Conservation (phyloP, 2,797 vertebrate species). For the Notamacropus eugenii region DNA sequence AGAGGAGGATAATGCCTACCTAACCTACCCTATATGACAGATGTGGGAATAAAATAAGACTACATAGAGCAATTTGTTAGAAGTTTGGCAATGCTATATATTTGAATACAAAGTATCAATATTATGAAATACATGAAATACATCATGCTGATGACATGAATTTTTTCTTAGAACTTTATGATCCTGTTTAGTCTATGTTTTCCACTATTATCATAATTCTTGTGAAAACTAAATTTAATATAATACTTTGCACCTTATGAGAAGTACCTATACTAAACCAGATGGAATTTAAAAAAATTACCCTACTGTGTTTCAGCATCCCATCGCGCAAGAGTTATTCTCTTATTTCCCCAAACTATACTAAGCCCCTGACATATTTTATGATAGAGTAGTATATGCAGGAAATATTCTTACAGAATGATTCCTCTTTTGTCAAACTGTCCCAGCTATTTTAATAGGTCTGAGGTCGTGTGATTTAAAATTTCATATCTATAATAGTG, state of each 20-base stretch:
- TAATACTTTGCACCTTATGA: background rate
- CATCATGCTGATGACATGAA: too few species aligned
- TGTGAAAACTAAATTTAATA: background rate
- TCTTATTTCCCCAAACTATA: background rate
- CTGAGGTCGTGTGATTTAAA: background rate
- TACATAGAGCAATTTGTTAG: too few species aligned
- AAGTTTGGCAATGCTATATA: too few species aligned
- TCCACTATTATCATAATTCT: background rate
- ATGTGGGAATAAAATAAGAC: too few species aligned
- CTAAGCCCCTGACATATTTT: background rate
- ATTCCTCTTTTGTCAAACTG: background rate
- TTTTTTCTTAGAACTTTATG: background rate
- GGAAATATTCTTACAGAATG: background rate
- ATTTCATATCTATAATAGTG: background rate
- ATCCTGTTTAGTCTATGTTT: background rate
- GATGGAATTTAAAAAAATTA: background rate
- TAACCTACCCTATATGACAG: too few species aligned
- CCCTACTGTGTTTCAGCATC: background rate
- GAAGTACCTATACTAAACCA: background rate
- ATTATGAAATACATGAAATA: too few species aligned
- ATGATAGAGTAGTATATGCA: background rate
- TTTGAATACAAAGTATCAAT: too few species aligned
- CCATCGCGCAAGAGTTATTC: background rate
- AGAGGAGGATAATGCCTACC: too few species aligned
- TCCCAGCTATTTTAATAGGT: background rate